A percentile compares a stretch with the other conserved stretches of the same genome.
These are phyloP conservation scores for Euglossa dilemma DNA, from an alignment of 1,140 invertebrate genomes.

Conservation along the genomic window DNA sequence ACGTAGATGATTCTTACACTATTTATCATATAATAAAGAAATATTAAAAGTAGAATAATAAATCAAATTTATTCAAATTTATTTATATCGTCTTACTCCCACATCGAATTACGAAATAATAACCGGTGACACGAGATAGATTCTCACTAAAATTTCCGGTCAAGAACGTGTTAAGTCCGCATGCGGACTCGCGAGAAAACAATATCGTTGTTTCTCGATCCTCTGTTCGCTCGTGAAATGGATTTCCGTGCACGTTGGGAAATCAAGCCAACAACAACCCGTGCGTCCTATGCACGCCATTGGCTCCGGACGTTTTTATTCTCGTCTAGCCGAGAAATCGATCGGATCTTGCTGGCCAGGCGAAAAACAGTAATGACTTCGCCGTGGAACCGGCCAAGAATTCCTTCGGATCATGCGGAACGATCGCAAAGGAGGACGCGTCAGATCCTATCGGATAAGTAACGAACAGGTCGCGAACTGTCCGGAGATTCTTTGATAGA, in stretches of 20 bases:
- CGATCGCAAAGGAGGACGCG: neutral
- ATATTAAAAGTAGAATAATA: no score
- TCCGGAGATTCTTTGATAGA: slow-evolving; percentile 8
- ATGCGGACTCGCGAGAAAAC: slow-evolving; percentile 2
- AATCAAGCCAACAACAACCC: slow-evolving; percentile 29
- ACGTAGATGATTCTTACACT: no score
- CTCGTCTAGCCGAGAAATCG: neutral
- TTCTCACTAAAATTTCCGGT: no score
- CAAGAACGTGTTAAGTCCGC: slow-evolving; percentile 30
- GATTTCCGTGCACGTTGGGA: slow-evolving; percentile 29
- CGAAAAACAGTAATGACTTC: slow-evolving; percentile 22
- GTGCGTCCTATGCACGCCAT: neutral
- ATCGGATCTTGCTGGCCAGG: neutral
- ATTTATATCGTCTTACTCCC: no score
- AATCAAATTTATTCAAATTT: no score
- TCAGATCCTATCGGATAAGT: neutral
- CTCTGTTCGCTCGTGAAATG: slow-evolving; percentile 30
- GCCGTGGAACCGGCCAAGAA: neutral
- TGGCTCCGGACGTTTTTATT: slow-evolving; percentile 22
- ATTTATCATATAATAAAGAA: no score
- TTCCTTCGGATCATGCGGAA: neutral
- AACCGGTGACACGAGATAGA: no score
- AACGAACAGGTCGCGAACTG: neutral
- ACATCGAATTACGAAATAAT: no score
- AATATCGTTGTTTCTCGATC: slow-evolving; percentile 36